Conservation (phyloP, 2,797 vertebrate species). For the Coracias cyanogaster region DNA sequence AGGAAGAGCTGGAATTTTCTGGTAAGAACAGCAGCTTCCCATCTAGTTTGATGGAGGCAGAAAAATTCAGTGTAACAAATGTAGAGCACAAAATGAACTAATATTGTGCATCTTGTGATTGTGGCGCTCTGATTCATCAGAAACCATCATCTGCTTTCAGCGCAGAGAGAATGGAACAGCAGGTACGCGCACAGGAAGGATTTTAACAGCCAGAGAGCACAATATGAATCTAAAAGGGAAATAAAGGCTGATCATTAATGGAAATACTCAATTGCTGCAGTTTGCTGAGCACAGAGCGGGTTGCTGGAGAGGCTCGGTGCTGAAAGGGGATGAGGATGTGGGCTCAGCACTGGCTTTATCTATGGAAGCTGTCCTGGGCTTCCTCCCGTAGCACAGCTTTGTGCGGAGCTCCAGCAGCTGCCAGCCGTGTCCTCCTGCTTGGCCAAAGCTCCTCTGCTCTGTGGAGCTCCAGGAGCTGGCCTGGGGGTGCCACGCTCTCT, state of each 20-base stretch:
- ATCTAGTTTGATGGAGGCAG: not conserved
- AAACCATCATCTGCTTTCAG: constrained; percentile 16
- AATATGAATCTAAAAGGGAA: not conserved
- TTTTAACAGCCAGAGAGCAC: not conserved
- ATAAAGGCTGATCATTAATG: not conserved
- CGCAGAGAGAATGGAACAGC: not conserved
- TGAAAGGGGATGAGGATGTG: not conserved
- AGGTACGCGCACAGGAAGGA: not conserved
- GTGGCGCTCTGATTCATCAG: constrained; percentile 9
- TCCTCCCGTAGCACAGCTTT: not conserved
- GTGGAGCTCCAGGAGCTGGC: not conserved
- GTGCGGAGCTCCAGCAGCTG: not conserved
- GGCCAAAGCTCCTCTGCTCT: not conserved
- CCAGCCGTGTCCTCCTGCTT: not conserved
- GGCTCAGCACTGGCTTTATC: not conserved
- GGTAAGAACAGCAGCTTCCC: not conserved
- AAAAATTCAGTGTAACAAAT: not conserved
- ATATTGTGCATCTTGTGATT: not conserved
- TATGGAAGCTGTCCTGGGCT: not conserved
- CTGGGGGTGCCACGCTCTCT: not conserved
- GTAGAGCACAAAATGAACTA: not conserved
- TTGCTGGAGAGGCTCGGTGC: not conserved
- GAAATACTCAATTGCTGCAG: not conserved
- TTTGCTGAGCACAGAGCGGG: not conserved
- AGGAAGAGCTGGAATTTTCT: constrained; percentile 14